Evolutionary conservation across 2,888 invertebrate genomes (phyloP).

Genomic region (Anticlea derivata): DNA sequence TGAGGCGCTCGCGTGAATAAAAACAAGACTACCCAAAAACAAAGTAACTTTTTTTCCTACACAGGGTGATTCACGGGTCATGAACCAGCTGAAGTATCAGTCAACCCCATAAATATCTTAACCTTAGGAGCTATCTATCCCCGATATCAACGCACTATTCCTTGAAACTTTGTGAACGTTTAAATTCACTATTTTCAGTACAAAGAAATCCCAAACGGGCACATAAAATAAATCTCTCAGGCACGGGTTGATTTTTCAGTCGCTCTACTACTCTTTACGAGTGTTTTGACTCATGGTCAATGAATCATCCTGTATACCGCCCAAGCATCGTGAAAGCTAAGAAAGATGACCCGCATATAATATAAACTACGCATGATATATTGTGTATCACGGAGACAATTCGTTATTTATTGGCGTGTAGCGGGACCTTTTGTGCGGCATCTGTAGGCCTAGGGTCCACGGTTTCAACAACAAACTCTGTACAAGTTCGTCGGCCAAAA

Average conservation of each 20-base stretch:
- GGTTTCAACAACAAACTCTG: conserved; percentile 71
- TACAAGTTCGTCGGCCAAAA: conserved; percentile 67
- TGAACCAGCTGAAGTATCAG: too few relatives aligned
- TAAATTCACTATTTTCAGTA: too few relatives aligned
- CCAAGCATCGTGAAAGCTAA: conserved; percentile 57
- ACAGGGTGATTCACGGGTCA: conserved; percentile 27
- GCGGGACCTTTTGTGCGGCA: conserved; percentile 56
- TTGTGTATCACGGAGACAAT: conserved; percentile 60
- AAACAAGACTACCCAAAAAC: conserved; percentile 55
- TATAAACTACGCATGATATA: conserved; percentile 65
- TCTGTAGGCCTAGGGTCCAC: conserved; percentile 54
- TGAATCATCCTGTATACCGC: conserved; percentile 19
- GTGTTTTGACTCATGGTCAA: conserved; percentile 1
- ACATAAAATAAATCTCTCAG: too few relatives aligned
- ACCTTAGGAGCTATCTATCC: too few relatives aligned
- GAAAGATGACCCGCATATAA: conserved; percentile 58
- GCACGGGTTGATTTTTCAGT: too few relatives aligned
- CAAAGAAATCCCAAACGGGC: too few relatives aligned
- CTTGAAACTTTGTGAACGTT: too few relatives aligned
- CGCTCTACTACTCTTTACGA: too few relatives aligned
- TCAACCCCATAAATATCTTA: too few relatives aligned
- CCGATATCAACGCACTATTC: too few relatives aligned
- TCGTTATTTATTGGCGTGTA: conserved; percentile 67
- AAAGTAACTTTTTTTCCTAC: conserved; percentile 41
- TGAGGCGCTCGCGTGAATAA: conserved; percentile 33